Conservation (phyloP, 2,797 vertebrate genomes). For the Acrocephalus scirpaceus region DNA sequence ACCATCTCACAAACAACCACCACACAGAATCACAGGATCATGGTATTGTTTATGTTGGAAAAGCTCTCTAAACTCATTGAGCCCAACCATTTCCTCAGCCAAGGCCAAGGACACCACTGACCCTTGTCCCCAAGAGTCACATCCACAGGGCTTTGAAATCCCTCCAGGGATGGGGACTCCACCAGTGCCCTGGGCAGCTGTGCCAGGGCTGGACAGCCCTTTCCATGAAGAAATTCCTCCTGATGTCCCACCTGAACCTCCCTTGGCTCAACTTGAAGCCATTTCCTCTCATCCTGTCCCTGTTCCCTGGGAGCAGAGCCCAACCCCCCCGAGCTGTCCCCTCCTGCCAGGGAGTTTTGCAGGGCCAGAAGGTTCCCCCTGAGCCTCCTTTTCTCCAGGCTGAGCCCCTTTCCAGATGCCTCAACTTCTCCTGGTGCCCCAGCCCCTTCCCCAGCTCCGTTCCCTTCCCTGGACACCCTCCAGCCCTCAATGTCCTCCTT, state of each 20-base stretch:
- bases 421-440: fast-evolving
- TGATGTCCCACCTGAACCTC: fast-evolving
- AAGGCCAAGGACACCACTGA: neutral
- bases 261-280: fast-evolving
- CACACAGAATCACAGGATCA: neutral
- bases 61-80: neutral
- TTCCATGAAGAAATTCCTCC: neutral
- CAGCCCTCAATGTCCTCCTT: neutral
- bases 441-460: fast-evolving
- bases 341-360: neutral
- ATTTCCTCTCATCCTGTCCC: fast-evolving
- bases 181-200: neutral
- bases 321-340: fast-evolving
- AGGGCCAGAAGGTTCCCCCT: neutral
- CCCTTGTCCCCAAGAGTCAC: neutral
- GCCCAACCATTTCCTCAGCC: neutral
- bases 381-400: neutral
- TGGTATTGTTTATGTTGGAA: neutral
- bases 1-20: neutral
- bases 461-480: fast-evolving
- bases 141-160: neutral
- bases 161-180: neutral
- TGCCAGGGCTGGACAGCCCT: fast-evolving
- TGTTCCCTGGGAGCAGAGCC: neutral
- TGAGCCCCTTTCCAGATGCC: neutral